Percentiles rank a stretch among this genome's conserved stretches.
These are phyloP conservation scores for Agrotis clavis DNA, from an alignment of 2,888 invertebrate species.

Conservation along the genomic window DNA sequence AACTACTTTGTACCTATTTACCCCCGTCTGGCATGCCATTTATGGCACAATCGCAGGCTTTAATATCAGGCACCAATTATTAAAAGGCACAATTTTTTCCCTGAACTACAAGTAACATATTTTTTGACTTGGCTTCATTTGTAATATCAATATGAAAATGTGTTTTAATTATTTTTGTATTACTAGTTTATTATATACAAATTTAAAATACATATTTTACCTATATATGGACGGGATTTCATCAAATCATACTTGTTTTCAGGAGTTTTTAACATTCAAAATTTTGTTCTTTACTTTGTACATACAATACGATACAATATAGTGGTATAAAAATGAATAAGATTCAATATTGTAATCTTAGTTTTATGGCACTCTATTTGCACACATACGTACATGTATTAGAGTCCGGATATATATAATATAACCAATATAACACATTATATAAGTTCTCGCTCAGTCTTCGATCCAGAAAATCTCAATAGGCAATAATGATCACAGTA, in stretches of 20 bases:
- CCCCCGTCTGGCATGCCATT: constrained; percentile 73
- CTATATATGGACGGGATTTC: constrained; percentile 63
- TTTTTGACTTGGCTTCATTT: constrained; percentile 52
- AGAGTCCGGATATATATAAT: constrained; percentile 75
- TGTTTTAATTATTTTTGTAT: constrained; percentile 48
- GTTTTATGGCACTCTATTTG: constrained; percentile 87
- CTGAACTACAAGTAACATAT: constrained; percentile 60
- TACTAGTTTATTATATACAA: constrained; percentile 45
- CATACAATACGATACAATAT: constrained; percentile 69
- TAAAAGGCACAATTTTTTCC: constrained; percentile 80
- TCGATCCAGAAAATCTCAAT: constrained; percentile 89
- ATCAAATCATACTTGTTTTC: constrained; percentile 58
- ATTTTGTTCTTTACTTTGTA: constrained; percentile 67
- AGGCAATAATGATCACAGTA: constrained; percentile 88
- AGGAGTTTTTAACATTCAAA: constrained; percentile 53
- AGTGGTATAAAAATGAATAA: constrained; percentile 69
- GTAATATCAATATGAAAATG: constrained; percentile 61
- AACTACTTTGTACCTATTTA: constrained; percentile 85
- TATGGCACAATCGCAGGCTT: constrained; percentile 81
- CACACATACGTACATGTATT: constrained; percentile 76
- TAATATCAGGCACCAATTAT: constrained; percentile 80
- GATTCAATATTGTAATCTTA: constrained; percentile 75
- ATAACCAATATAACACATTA: constrained; percentile 72
- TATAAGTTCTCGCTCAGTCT: constrained; percentile 85
- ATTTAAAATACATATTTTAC: constrained; percentile 50